Conservation (phyloP, 2,797 vertebrate genomes). For the Epinephelus coioides region DNA sequence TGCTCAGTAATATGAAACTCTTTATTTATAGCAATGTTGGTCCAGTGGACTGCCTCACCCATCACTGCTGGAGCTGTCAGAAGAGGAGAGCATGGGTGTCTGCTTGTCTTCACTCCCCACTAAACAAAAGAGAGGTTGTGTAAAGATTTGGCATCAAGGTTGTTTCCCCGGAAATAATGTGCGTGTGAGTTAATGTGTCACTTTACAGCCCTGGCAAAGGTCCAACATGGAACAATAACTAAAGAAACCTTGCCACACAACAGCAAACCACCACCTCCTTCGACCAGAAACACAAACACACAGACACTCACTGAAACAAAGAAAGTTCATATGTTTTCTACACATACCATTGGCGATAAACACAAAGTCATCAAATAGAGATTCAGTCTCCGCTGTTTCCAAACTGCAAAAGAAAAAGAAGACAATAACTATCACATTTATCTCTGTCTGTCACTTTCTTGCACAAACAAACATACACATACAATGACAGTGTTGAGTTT, state of each 20-base stretch:
- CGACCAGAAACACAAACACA: not conserved
- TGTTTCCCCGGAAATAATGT: conserved; percentile 28
- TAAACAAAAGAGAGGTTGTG: conserved; percentile 68
- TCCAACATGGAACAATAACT: conserved; percentile 17
- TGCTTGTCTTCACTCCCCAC: conserved; percentile 44
- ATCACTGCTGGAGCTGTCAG: conserved; percentile 18
- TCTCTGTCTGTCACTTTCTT: not conserved
- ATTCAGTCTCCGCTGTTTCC: conserved; percentile 67
- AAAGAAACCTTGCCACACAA: conserved; percentile 4
- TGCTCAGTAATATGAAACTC: not conserved
- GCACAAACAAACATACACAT: not conserved
- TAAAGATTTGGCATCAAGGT: conserved; percentile 29
- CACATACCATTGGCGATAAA: conserved; percentile 71
- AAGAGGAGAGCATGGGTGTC: conserved; percentile 6
- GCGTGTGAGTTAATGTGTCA: conserved; percentile 54
- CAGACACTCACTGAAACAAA: not conserved
- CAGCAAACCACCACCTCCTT: not conserved
- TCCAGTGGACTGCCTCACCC: conserved; percentile 61
- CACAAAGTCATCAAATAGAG: conserved; percentile 78
- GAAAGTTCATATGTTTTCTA: not conserved
- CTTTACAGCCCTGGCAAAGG: conserved; percentile 33
- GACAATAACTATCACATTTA: not conserved
- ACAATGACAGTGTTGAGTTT: not conserved
- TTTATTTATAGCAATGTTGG: not conserved
- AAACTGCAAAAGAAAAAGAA: conserved; percentile 55